phyloP scores from a whole-genome alignment of 92 coral and sea anemone genomes.

The Montipora capitata region DNA sequence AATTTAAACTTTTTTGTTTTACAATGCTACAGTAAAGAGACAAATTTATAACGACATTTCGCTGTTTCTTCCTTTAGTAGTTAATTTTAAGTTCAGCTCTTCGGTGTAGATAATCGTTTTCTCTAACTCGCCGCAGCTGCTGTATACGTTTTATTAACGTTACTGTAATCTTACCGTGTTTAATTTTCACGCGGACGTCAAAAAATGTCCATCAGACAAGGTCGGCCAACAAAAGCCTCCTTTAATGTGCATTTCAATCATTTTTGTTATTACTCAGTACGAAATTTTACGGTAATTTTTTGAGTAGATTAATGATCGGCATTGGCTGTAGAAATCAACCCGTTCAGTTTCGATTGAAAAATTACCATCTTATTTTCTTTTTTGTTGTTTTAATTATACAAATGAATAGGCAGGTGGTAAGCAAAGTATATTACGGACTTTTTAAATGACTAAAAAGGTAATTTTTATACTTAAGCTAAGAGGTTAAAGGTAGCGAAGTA shows the following conservation, averaged over 20 bases:
- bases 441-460: background rate
- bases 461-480: background rate
- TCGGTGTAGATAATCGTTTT: background rate
- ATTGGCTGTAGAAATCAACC: background rate
- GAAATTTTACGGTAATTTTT: constrained; percentile 13
- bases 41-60: background rate
- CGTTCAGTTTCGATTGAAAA: background rate
- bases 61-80: background rate
- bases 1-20: too few relatives aligned
- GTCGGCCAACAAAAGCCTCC: constrained; percentile 34
- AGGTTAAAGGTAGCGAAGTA: background rate
- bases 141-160: constrained; percentile 16
- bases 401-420: constrained; percentile 12
- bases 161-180: constrained; percentile 32
- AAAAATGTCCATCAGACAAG: constrained; percentile 32
- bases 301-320: background rate
- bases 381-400: background rate
- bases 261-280: constrained; percentile 9
- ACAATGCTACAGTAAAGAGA: background rate
- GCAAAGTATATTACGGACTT: background rate
- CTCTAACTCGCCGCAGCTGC: constrained; percentile 11
- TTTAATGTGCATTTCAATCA: background rate
- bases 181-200: constrained; percentile 44
- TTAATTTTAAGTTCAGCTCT: too few relatives aligned
- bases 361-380: constrained; percentile 9